Conservation (phyloP, 2,888 invertebrate genomes). For the Nomada fucata region DNA sequence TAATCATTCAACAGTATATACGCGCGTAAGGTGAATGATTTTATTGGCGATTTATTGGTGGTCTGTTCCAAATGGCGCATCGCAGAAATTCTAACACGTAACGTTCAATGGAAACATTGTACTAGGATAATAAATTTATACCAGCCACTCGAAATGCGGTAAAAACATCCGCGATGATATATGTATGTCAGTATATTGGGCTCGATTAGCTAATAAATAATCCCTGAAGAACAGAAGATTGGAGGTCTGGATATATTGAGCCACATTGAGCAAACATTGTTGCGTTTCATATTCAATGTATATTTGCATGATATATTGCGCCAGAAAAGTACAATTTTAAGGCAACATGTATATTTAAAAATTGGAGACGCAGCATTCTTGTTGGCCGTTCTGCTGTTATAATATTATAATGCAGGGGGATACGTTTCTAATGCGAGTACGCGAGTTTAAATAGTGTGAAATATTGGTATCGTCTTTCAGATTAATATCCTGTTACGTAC, state of each 20-base stretch:
- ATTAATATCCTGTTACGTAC: conserved; percentile 59
- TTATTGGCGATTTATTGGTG: neutral
- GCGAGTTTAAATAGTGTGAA: conserved; percentile 56
- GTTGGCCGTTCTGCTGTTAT: neutral
- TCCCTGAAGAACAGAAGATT: conserved; percentile 26
- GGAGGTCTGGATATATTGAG: conserved; percentile 24
- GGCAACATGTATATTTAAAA: no score
- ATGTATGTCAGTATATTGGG: conserved; percentile 40
- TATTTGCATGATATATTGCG: neutral
- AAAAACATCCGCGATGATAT: conserved; percentile 49
- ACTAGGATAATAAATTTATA: conserved; percentile 41
- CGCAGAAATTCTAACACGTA: conserved; percentile 16
- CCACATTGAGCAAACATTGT: conserved; percentile 10
- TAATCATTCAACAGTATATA: no score
- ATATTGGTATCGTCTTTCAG: conserved; percentile 51
- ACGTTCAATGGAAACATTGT: conserved; percentile 36
- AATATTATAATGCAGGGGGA: conserved; percentile 25
- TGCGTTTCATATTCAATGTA: neutral
- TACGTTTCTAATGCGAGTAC: conserved; percentile 33
- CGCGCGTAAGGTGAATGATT: neutral
- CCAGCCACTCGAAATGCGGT: conserved; percentile 38
- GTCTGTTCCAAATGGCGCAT: neutral
- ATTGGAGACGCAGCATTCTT: neutral
- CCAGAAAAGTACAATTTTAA: neutral
- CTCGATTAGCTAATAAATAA: conserved; percentile 50